Base-by-base conservation (phyloP, 2,113 vertebrate species). In the Sarotherodon lohbergeri region DNA sequence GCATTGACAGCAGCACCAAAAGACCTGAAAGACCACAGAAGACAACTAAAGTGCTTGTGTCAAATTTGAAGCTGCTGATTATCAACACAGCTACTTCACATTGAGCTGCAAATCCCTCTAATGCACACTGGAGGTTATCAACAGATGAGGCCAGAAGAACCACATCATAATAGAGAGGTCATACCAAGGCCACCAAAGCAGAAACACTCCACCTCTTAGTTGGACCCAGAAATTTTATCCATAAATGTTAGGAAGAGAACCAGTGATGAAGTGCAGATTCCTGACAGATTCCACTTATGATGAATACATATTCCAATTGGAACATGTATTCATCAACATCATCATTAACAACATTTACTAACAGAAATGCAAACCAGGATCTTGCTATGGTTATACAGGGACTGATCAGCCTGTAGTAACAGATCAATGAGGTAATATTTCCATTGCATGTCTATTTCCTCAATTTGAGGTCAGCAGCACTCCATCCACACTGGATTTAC, bases 191-290 rank as follows among this genome's bases (percentile, higher is more conserved):
- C 57, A 2, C 29, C 14, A 61, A 61, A 61, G 27, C 14, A 61
- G 57, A 61, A 61, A 61, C 8, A 17, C 56, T 16, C 56, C 56
- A 29, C 57, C 27, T 0, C 57, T 32, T 32, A 0, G 57, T 2
- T 61, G 0, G 3, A 61, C 57, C 14, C 14, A 61, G 0, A 61
- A 4, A 2, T 10, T 1, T 0, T 32, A 32, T 19, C 16, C 29
- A 61, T 0, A 61, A 61, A 34, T 61, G 3, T 61, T 61, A 61
- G 29, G 16, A 61, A 61, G 0, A 61, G 1, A 34, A 1, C 6
- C 9, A 0, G 29, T 34, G 16, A 1, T 17, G 9, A 32, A 17
- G 0, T 59, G 14, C 13, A 59, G 24, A n/a, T n/a, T n/a, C n/a
- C n/a, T 59, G 27, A 29, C 56, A 32, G 27, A 57, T 57, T 27